Evolutionary conservation across 2,797 vertebrate genomes (phyloP), one percentile per base, ranked within the genome.

Genomic region (Diplodus puntazzo): DNA sequence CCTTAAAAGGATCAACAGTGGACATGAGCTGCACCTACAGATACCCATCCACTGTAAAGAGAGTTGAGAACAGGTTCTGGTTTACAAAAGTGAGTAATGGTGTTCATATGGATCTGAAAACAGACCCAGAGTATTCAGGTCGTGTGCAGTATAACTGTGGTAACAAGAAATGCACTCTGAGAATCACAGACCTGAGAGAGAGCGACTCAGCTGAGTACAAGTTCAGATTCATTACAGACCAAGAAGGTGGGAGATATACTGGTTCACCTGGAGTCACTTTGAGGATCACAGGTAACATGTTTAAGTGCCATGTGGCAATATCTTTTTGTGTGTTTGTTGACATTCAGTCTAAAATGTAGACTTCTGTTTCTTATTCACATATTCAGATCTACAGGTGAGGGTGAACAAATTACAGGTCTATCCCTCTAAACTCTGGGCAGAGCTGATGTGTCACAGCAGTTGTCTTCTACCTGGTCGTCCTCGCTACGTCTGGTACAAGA

Each of bases 131-230:
- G 30, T 34, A 34, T 34, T 34, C 30, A 34, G 30, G 30, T 34
- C 30, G 30, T 34, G 30, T 67, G 11, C 0, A 23, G n/a, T 14
- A 57, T n/a, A 1, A 0, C 3, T n/a, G 8, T 69, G 0, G 0
- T 16, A 2, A 4, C 3, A 52, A 11, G 0, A 0, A 0, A 20
- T 76, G 64, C 64, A 73, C n/a, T 25, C 39, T 89, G 64, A 73
- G 0, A 25, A 84, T 89, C 50, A 68, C 2, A 67, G 63, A 80
- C 39, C 23, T 87, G 74, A 80, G 53, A 71, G 18, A 70, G 48
- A 84, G 70, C 4, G 88, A 89, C 71, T 77, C 87, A 21, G 72
- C 53, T 0, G 12, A 5, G 20, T 90, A 85, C 69, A 69, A 16
- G 50, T 89, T 86, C 61, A 81, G 63, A 43, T 77, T 88, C 45